Base-by-base conservation (phyloP, 1,140 invertebrate species). In the Oreohelix idahoensis region DNA sequence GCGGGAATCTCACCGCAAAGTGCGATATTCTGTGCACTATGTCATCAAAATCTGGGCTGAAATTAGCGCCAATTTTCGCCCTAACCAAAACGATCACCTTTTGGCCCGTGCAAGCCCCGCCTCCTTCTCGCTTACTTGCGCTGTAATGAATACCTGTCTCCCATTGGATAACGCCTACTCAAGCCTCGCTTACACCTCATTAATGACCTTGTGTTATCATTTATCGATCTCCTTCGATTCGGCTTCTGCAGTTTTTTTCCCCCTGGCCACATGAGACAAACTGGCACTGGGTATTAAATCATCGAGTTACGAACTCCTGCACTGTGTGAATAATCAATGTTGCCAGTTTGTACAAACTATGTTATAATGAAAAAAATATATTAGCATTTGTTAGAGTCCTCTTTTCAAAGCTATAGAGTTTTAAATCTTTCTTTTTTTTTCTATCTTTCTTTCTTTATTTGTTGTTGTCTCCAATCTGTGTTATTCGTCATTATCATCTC, bases 201-300 rank as follows among this genome's bases (percentile, higher is more conserved):
- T 66, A 66, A 66, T 66, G n/a, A 66, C 29, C 29, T 66, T 66
- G 29, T 66, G 63, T 66, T 66, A 66, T 66, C 63, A 66, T 66
- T 66, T 66, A 66, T 66, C 20, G 63, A 66, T 66, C 63, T 35
- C 63, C 17, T 29, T 66, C 63, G 63, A 66, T 66, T 66, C 32
- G 63, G 63, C 17, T 66, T 66, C 63, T 66, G 63, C 2, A 66
- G 63, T 32, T 66, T 32, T 66, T 58, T 58, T n/a, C 26, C 5
- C 20, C 63, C 63, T 66, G 63, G 63, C 17, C 63, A 66, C 29
- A 66, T 66, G n/a, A 66, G 63, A 66, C 63, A 17, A 32, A 29
- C 63, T 11, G 29, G 63, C 63, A 66, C 63, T 66, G 63, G 1
- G 63, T 32, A 66, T 66, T 66, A 66, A 66, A n/a, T 66, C 63